Percentiles rank a stretch among this genome's conserved stretches.
Conservation (phyloP, 2,113 vertebrate species). For the Zeus faber region DNA sequence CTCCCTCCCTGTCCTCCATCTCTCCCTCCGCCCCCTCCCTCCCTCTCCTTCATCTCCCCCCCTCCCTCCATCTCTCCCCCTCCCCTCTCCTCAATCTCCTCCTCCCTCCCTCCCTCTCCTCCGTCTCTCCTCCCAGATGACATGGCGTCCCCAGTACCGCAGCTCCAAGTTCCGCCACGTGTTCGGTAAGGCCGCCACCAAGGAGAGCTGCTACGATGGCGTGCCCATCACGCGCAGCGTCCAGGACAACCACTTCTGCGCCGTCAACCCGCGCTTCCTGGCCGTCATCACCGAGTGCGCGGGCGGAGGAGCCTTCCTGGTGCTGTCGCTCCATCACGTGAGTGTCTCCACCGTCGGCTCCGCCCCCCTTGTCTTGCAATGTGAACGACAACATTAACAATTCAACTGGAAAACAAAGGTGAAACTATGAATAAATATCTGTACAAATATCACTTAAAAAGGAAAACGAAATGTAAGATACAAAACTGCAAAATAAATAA, state of each 20-base stretch:
- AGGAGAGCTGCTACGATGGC: conserved; percentile 87
- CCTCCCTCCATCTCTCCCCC: neutral
- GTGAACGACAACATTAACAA: too few relatives aligned
- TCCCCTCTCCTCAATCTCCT: neutral
- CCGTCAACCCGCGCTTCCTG: conserved; percentile 90
- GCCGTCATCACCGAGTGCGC: conserved; percentile 91
- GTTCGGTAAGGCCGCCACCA: conserved; percentile 86
- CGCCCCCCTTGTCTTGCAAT: neutral
- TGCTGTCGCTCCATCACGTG: conserved; percentile 89
- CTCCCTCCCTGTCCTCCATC: conserved; percentile 20
- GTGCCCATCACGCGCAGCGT: conserved; percentile 92
- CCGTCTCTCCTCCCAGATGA: conserved; percentile 80
- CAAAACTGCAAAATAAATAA: too few relatives aligned
- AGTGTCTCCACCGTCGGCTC: conserved; percentile 33
- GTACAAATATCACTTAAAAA: too few relatives aligned
- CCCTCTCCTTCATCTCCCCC: neutral
- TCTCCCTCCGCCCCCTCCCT: conserved; percentile 17
- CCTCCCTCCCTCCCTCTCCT: neutral
- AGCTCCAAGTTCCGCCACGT: conserved; percentile 95
- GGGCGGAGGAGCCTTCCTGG: conserved; percentile 88
- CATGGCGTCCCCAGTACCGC: conserved; percentile 90
- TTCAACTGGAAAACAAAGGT: neutral
- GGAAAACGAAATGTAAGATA: too few relatives aligned
- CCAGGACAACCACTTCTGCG: conserved; percentile 93
- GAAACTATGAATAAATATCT: neutral